These are phyloP conservation scores for Metacarcinus magister DNA, from an alignment of 2,888 invertebrate genomes.

Conservation along the genomic window DNA sequence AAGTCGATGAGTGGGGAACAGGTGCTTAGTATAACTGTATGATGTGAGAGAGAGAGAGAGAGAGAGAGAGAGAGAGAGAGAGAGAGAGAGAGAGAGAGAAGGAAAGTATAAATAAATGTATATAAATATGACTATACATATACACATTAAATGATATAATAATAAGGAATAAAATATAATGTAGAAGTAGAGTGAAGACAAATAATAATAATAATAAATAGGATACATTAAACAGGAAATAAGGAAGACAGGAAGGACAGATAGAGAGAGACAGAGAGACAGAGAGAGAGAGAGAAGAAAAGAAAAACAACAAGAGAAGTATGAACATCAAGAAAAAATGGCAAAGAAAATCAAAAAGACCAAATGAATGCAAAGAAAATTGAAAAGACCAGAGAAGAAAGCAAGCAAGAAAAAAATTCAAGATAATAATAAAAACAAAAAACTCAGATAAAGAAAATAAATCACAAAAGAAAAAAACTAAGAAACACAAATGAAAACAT, in stretches of 20 bases:
- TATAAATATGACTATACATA: background rate
- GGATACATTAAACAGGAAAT: background rate
- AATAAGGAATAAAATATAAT: background rate
- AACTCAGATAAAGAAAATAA: background rate
- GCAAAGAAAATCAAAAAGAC: background rate
- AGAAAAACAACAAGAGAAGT: background rate
- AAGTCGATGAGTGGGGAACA: background rate
- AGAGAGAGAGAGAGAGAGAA: constrained; percentile 43
- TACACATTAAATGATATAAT: background rate
- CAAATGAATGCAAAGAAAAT: background rate
- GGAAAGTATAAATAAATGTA: background rate
- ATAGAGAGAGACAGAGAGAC: background rate
- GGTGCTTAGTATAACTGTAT: no score
- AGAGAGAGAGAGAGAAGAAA: background rate
- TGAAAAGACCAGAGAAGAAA: background rate
- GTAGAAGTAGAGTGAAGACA: background rate
- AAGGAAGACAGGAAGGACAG: no score
- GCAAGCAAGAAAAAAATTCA: background rate
- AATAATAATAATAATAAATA: background rate
- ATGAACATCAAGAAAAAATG: background rate
- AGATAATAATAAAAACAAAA: background rate
- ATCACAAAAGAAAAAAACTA: background rate
- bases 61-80: background rate
- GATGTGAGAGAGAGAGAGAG: no score
- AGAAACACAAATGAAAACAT: no score